Evolutionary conservation across 2,113 vertebrate species (phyloP).

Genomic region (Clarias batrachus): DNA sequence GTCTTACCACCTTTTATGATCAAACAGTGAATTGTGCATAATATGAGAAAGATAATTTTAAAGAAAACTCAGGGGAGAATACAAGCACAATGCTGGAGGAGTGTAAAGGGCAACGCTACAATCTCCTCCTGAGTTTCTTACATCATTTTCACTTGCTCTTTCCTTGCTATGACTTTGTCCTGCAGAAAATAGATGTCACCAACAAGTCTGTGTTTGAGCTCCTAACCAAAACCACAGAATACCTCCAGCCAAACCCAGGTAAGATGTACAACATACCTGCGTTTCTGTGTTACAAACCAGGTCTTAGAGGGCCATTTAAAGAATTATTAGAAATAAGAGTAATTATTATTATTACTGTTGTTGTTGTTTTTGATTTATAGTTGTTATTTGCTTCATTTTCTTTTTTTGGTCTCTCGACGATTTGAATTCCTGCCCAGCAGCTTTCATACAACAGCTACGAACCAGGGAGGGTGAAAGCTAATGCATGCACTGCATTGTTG

Average conservation of each 20-base stretch:
- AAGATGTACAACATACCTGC: slow-evolving; percentile 33
- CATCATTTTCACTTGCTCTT: slow-evolving; percentile 11
- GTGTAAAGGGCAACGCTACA: neutral
- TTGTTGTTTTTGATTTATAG: neutral
- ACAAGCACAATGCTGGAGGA: neutral
- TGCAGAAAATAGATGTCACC: slow-evolving; percentile 93
- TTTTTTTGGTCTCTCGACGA: neutral
- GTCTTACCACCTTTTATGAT: no score
- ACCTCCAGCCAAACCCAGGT: slow-evolving; percentile 96
- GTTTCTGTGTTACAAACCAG: neutral
- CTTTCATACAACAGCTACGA: neutral
- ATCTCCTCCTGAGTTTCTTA: neutral
- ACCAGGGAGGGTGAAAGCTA: neutral
- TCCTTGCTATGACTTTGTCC: slow-evolving; percentile 23
- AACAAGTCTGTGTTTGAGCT: slow-evolving; percentile 90
- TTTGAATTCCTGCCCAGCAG: neutral
- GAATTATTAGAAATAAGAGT: neutral
- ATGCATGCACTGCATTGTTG: neutral
- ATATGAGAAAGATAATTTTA: neutral
- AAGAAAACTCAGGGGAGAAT: neutral
- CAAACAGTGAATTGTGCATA: no score
- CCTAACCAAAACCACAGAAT: slow-evolving; percentile 89
- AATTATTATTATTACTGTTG: neutral
- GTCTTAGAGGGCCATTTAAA: neutral
- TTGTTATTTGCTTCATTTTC: neutral